Evolutionary conservation across 2,888 invertebrate species (phyloP).

Genomic region (Horisme vitalbata): DNA sequence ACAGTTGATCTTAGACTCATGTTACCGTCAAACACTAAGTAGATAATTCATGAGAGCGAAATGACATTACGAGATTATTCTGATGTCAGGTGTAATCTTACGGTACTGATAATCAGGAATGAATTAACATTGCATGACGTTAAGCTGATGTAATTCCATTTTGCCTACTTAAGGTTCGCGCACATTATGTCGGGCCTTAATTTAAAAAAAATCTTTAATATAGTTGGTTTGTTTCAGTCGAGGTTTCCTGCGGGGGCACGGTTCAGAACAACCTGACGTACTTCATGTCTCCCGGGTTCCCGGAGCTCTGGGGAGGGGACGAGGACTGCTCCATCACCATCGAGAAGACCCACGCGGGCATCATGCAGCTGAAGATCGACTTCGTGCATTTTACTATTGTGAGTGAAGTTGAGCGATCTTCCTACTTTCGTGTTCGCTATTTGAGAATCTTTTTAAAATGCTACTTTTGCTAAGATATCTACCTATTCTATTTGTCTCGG

Average conservation of each 20-base stretch:
- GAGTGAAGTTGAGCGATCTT: too few relatives aligned
- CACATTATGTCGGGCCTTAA: too few relatives aligned
- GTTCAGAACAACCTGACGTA: constrained; percentile 91
- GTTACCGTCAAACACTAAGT: constrained; percentile 10
- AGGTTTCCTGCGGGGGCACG: constrained; percentile 87
- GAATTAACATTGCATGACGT: constrained; percentile 13
- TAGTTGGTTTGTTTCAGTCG: constrained; percentile 84
- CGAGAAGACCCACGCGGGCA: constrained; percentile 89
- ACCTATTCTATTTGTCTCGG: too few relatives aligned
- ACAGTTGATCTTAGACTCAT: not conserved
- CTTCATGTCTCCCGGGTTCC: constrained; percentile 91
- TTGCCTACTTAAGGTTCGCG: too few relatives aligned
- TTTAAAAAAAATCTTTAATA: too few relatives aligned
- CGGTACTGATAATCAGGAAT: constrained; percentile 18
- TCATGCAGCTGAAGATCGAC: constrained; percentile 92
- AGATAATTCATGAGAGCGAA: constrained; percentile 8
- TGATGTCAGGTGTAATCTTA: constrained; percentile 5
- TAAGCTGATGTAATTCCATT: constrained; percentile 9
- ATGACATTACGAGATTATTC: constrained; percentile 5
- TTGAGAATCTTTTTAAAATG: not conserved
- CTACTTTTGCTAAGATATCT: too few relatives aligned
- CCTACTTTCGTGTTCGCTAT: too few relatives aligned
- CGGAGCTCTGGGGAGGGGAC: constrained; percentile 87
- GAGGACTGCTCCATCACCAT: constrained; percentile 88
- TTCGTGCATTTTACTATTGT: constrained; percentile 92